Evolutionary conservation across 1,140 invertebrate species (phyloP).

Genomic region (Anastrepha ludens): DNA sequence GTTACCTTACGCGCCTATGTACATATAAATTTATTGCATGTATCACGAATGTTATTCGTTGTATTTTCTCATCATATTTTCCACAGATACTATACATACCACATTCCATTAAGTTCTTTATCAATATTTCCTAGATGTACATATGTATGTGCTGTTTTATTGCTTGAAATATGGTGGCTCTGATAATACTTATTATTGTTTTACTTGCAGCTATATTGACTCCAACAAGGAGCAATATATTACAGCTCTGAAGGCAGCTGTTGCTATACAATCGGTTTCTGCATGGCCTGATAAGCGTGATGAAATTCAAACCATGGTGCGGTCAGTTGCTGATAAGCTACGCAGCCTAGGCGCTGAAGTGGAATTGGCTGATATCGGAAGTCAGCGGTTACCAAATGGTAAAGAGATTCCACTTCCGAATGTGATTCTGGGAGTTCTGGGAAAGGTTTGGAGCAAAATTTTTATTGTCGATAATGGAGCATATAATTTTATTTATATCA

Average conservation of each 20-base stretch:
- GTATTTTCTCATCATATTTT: too few species aligned
- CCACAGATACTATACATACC: too few species aligned
- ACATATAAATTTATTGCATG: too few species aligned
- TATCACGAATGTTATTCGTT: too few species aligned
- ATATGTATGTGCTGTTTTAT: background rate
- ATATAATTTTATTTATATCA: conserved; percentile 39
- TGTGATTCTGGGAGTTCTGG: conserved; percentile 89
- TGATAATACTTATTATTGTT: conserved; percentile 20
- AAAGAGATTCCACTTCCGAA: conserved; percentile 87
- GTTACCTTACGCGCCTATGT: too few species aligned
- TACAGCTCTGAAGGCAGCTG: conserved; percentile 86
- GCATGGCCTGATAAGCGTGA: conserved; percentile 78
- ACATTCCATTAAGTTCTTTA: background rate
- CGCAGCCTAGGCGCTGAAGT: conserved; percentile 84
- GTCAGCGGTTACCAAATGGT: conserved; percentile 84
- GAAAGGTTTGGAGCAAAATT: conserved; percentile 75
- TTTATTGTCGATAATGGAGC: background rate
- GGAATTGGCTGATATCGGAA: conserved; percentile 88
- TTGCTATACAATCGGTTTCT: conserved; percentile 97
- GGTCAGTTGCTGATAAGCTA: conserved; percentile 86
- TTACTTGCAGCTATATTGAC: conserved; percentile 63
- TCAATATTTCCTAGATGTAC: background rate
- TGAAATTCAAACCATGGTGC: conserved; percentile 78
- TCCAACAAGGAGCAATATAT: conserved; percentile 79
- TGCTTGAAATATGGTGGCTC: background rate